phyloP scores from a whole-genome alignment of 2,113 vertebrate species.

The Oncorhynchus tshawytscha region DNA sequence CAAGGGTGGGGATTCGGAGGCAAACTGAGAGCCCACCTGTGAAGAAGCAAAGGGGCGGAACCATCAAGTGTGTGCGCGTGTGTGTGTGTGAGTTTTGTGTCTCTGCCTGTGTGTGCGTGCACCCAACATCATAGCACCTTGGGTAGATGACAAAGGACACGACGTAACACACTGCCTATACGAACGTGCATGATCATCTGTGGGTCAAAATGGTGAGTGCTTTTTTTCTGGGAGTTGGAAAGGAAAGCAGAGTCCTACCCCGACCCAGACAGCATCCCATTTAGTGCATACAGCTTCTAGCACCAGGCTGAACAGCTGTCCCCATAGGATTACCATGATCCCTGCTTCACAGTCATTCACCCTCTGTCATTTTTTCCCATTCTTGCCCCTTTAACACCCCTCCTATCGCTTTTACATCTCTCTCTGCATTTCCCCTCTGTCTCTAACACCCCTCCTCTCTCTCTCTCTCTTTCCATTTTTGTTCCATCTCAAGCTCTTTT shows the following conservation, averaged over 20 bases:
- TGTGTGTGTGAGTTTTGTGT: neutral
- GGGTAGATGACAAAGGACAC: no score
- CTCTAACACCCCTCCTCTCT: no score
- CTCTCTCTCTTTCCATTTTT: no score
- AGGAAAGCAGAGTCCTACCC: no score
- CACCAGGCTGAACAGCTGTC: slow-evolving; percentile 66
- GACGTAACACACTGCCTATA: no score
- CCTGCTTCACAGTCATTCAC: slow-evolving; percentile 7
- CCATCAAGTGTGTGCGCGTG: neutral
- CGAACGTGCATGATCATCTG: no score
- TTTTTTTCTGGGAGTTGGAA: slow-evolving; percentile 34
- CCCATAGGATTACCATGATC: slow-evolving; percentile 64
- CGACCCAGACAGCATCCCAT: slow-evolving; percentile 45
- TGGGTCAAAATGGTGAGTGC: no score
- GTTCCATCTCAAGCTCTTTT: no score
- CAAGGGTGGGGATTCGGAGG: neutral
- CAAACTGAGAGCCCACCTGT: slow-evolving; percentile 3
- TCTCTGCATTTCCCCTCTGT: neutral
- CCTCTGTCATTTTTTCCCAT: neutral
- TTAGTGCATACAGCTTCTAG: slow-evolving; percentile 72
- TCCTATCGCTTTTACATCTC: neutral
- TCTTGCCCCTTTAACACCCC: neutral
- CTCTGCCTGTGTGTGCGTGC: slow-evolving; percentile 1
- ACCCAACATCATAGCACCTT: no score
- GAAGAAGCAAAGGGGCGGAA: neutral